Percentiles rank a stretch among this genome's conserved stretches.
These are phyloP conservation scores for Agrypnia vestita DNA, from an alignment of 1,140 invertebrate genomes.

Conservation along the genomic window DNA sequence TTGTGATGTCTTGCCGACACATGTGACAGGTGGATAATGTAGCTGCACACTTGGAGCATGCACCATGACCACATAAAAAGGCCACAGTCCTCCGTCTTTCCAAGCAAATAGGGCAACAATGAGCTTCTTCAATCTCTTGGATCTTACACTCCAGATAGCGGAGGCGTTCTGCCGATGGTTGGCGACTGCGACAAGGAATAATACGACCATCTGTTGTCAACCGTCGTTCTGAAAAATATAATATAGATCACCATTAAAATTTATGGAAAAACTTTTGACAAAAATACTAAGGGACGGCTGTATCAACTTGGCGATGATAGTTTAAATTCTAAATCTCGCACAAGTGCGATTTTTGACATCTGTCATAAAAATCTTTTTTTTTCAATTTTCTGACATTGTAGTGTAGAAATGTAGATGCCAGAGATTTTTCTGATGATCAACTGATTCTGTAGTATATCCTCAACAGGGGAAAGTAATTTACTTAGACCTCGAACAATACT, in stretches of 20 bases:
- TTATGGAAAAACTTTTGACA: background rate
- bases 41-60: constrained; percentile 87
- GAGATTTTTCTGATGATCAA: too few species aligned
- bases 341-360: too few species aligned
- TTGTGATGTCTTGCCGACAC: constrained; percentile 91
- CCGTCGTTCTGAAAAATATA: constrained; percentile 62
- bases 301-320: too few species aligned
- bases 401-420: too few species aligned
- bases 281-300: constrained; percentile 57
- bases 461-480: too few species aligned
- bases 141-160: constrained; percentile 88
- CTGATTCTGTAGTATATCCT: too few species aligned
- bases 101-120: constrained; percentile 87
- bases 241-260: background rate
- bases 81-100: constrained; percentile 86
- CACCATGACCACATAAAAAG: constrained; percentile 91
- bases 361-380: too few species aligned
- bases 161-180: constrained; percentile 79
- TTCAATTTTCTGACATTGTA: too few species aligned
- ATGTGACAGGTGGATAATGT: constrained; percentile 92
- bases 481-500: too few species aligned
- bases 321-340: too few species aligned
- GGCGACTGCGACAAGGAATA: constrained; percentile 71
- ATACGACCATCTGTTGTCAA: constrained; percentile 70
- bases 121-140: constrained; percentile 90